Evolutionary conservation across 2,113 vertebrate species (phyloP), one percentile per base, ranked within the genome.

Genomic region (Actinemys pallida): DNA sequence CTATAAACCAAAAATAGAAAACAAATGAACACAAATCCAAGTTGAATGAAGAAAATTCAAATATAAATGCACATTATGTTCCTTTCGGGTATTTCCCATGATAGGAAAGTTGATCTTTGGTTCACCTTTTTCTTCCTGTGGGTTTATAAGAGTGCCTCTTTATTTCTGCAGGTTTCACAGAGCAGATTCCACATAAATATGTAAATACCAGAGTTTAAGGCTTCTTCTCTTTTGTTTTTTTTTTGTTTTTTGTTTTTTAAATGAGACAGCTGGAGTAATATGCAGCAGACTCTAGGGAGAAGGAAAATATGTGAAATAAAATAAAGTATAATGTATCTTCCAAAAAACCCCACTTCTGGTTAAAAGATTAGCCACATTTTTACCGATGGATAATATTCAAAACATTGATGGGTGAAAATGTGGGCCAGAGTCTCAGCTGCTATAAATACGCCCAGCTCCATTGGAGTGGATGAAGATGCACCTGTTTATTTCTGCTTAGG

Each of bases 261-360:
- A 87, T 76, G 65, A 59, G 2, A 92, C 90, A 83, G 49, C 47
- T 96, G 92, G 76, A 91, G 25, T 94, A 91, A 93, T 84, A 50
- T 7, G 50, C 49, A 87, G 1, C 86, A 52, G 75, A 59, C 83
- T 53, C 47, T 24, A 92, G 54, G 84, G 65, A 84, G 19, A 88
- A 16, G 27, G 88, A 90, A 93, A 94, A 87, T 20, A 45, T 83
- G 31, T 93, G 31, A 78, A 72, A 31, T 78, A 14, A 56, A 81
- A 87, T 57, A 84, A 3, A 88, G 89, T 27, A 54, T 47, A 75
- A 31, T 86, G 86, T n/a, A 39, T 78, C 45, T 83, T 88, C 52
- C 42, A 6, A 50, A 24, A 22, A 92, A 56, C 35, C 35, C 2
- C 3, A n/a, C 39, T 27, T 16, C 49, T 95, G 50, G 27, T 87